These are phyloP conservation scores for Molorchus minor DNA, from an alignment of 2,888 invertebrate genomes.

Conservation along the genomic window DNA sequence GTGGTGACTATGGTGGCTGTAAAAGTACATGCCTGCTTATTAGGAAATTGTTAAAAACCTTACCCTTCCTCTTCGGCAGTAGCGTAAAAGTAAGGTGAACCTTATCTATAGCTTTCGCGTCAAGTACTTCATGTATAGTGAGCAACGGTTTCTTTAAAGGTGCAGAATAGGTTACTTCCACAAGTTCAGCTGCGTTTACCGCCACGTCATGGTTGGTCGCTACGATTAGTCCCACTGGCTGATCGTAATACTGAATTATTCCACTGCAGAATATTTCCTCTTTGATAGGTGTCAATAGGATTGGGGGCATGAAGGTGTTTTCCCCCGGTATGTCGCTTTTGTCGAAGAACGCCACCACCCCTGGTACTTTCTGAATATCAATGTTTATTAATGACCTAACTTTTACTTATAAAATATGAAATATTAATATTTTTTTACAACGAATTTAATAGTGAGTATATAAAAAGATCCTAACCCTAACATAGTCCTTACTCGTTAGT, in stretches of 20 bases:
- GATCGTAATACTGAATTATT: conserved; percentile 72
- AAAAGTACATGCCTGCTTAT: too few species aligned
- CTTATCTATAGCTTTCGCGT: conserved; percentile 61
- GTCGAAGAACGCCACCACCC: conserved; percentile 72
- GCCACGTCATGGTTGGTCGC: conserved; percentile 71
- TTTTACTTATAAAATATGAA: too few species aligned
- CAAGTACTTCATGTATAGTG: conserved; percentile 65
- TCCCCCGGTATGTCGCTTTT: conserved; percentile 77
- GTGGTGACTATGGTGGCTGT: too few species aligned
- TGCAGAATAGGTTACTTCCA: conserved; percentile 67
- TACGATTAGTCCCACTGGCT: conserved; percentile 78
- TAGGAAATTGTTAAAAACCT: not conserved
- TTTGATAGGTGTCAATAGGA: conserved; percentile 39
- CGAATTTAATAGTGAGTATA: too few species aligned
- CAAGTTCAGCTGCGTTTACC: conserved; percentile 67
- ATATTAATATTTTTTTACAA: too few species aligned
- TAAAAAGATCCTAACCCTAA: too few species aligned
- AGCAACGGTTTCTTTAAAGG: conserved; percentile 62
- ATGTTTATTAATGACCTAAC: not conserved
- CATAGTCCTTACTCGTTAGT: too few species aligned
- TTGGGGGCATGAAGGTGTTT: conserved; percentile 67
- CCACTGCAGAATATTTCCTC: conserved; percentile 67
- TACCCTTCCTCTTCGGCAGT: conserved; percentile 58
- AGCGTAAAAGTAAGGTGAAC: conserved; percentile 58
- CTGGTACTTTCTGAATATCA: conserved; percentile 69